phyloP scores from a whole-genome alignment of 2,797 vertebrate genomes.

The Hyperoplus immaculatus region DNA sequence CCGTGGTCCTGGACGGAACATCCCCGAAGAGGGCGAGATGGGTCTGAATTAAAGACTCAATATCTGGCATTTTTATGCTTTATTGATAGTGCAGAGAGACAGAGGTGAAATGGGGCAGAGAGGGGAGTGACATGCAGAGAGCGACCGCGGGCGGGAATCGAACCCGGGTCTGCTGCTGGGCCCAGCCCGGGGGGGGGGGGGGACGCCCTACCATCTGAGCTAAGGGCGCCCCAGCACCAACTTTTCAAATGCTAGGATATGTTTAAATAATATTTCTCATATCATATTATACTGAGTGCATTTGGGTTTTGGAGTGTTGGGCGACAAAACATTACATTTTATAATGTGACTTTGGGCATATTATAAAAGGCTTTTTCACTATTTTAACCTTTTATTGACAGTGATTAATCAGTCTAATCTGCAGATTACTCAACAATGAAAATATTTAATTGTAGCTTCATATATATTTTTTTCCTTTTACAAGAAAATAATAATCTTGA shows the following conservation, averaged over 20 bases:
- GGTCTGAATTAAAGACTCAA: no score
- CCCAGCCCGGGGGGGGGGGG: no score
- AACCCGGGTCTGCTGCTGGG: no score
- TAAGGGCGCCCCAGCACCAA: not conserved
- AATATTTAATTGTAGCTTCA: not conserved
- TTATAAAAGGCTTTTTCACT: not conserved
- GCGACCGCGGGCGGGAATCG: no score
- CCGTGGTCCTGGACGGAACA: no score
- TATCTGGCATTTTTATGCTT: no score
- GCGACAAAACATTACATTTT: not conserved
- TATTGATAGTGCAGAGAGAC: no score
- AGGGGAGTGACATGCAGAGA: no score
- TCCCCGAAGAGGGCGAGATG: no score
- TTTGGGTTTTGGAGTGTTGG: not conserved
- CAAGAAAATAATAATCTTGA: slow-evolving; percentile 10
- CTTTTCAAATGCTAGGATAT: not conserved
- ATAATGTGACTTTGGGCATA: not conserved
- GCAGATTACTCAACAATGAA: slow-evolving; percentile 2
- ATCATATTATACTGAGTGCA: not conserved
- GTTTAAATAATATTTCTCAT: not conserved
- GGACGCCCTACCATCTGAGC: no score
- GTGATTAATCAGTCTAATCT: not conserved
- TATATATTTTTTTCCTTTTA: not conserved
- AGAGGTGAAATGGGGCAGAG: no score
- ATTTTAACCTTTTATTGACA: not conserved